Base-by-base conservation (phyloP, 2,888 invertebrate species). In the Margaritifera margaritifera region DNA sequence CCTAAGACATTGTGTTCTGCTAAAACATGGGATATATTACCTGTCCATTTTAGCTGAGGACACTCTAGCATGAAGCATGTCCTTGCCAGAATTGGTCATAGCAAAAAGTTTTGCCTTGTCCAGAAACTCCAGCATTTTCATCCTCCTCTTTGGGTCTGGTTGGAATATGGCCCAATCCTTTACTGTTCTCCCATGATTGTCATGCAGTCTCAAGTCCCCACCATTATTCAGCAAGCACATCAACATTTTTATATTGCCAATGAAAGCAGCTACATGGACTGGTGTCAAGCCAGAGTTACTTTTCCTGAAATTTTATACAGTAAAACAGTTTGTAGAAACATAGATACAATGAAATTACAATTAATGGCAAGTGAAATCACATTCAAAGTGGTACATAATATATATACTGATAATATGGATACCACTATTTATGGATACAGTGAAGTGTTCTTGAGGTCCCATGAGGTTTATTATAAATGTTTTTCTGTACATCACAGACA, bases 191-290 rank as follows among this genome's bases (percentile, higher is more conserved):
- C 87, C 85, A n/a, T 83, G 74, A 61, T 82, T 82, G 74, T 91
- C 91, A 77, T 89, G 89, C 8, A 90, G 81, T 27, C 90, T 78
- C 25, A 91, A 82, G 75, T 91, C 90, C 18, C 90, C 91, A 42
- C 91, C 91, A 51, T 86, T 86, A 67, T 87, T 85, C 6, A 91
- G 79, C 54, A 91, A 80, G 31, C 84, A 77, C 24, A 85, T 82
- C 22, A 91, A 69, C 50, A 89, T 81, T 59, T 84, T 80, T 50
- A 86, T 68, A 72, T 88, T 87, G 4, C 90, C 90, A 57, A 80
- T 77, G 72, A 84, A 90, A 69, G 89, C 87, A 11, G 90, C 90
- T 51, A 85, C 90, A 80, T 91, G 91, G 18, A 90, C 84, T 24
- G 91, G 88, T 2, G 91, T 91, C 70, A 85, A 82, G 4, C 90